phyloP scores from a whole-genome alignment of 2,797 vertebrate species.

The Sebastes itinus region DNA sequence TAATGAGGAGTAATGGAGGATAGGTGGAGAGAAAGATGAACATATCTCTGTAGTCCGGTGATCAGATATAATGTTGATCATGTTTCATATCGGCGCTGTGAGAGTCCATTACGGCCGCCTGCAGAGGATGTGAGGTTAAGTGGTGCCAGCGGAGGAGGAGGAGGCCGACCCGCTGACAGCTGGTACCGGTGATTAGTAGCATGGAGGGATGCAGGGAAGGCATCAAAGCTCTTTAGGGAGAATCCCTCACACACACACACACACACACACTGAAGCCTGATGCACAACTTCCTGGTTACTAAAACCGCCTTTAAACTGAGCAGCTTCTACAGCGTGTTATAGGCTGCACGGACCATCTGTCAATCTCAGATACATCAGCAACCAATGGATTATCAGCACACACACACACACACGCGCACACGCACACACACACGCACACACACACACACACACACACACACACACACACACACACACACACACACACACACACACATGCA shows the following conservation, averaged over 20 bases:
- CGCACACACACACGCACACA: conserved; percentile 8
- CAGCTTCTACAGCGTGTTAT: conserved; percentile 13
- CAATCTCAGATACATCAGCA: conserved; percentile 38
- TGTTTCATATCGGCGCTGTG: conserved; percentile 32
- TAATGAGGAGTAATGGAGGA: background rate
- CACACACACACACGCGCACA: conserved; percentile 24
- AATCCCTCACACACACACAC: conserved; percentile 61
- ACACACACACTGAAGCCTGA: conserved; percentile 39
- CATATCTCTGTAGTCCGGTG: background rate
- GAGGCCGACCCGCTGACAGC: conserved; percentile 74
- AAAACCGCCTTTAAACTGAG: conserved; percentile 42
- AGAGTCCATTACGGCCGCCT: conserved; percentile 51
- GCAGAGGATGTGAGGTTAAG: conserved; percentile 71
- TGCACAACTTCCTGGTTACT: conserved; percentile 50
- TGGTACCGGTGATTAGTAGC: conserved; percentile 76
- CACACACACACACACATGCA: conserved; percentile 23
- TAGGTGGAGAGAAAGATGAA: background rate
- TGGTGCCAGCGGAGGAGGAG: conserved; percentile 56
- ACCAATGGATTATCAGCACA: conserved; percentile 60
- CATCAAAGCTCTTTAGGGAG: conserved; percentile 77
- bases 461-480: conserved; percentile 22
- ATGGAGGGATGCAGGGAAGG: conserved; percentile 59
- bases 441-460: conserved; percentile 25
- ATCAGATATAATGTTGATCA: conserved; percentile 42
- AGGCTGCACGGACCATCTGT: conserved; percentile 62